Conservation (phyloP, 2,113 vertebrate genomes). For the Petaurus breviceps region DNA sequence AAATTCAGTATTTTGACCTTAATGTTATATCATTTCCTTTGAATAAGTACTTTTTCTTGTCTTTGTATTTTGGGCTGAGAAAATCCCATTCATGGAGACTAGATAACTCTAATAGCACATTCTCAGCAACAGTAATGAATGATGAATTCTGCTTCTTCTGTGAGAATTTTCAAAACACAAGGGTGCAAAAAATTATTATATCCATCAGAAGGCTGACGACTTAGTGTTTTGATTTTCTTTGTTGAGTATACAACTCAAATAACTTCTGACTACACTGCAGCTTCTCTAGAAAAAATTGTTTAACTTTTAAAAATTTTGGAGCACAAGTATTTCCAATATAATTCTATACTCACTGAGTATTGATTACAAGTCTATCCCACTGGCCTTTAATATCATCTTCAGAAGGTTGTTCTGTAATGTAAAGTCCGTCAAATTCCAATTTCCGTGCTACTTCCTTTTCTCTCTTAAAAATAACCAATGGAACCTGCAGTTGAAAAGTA, state of each 20-base stretch:
- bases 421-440: slow-evolving; percentile 96
- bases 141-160: not conserved
- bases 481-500: slow-evolving; percentile 86
- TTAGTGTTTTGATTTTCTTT: slow-evolving; percentile 27
- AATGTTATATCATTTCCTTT: not conserved
- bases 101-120: not conserved
- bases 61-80: not conserved
- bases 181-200: slow-evolving; percentile 26
- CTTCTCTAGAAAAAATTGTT: slow-evolving; percentile 22
- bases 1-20: slow-evolving; percentile 13
- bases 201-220: not conserved
- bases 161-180: slow-evolving; percentile 20
- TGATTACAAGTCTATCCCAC: slow-evolving; percentile 98
- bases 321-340: slow-evolving; percentile 11
- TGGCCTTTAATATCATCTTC: slow-evolving; percentile 99
- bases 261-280: slow-evolving; percentile 38
- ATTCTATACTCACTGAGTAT: slow-evolving; percentile 93
- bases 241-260: slow-evolving; percentile 24
- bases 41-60: not conserved
- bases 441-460: slow-evolving; percentile 98
- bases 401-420: slow-evolving; percentile 97
- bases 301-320: not conserved
- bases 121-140: not conserved
- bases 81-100: not conserved
- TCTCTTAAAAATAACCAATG: slow-evolving; percentile 96